Evolutionary conservation across 2,888 invertebrate genomes (phyloP).

Genomic region (Lasioglossum calceatum): DNA sequence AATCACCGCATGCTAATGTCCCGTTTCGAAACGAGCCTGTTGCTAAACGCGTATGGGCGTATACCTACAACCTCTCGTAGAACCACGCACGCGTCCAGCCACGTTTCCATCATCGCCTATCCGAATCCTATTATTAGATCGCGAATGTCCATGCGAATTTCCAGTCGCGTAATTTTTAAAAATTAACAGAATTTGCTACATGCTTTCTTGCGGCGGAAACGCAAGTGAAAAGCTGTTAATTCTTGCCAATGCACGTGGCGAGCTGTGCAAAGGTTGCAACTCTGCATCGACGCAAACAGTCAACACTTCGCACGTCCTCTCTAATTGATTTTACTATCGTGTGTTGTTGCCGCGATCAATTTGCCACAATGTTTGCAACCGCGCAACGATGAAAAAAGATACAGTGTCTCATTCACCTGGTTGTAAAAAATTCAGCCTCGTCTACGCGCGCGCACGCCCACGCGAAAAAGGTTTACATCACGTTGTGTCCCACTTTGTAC

Average conservation of each 20-base stretch:
- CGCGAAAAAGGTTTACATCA: neutral
- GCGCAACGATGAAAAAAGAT: neutral
- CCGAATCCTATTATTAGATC: conserved; percentile 8
- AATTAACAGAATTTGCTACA: neutral
- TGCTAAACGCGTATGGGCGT: conserved; percentile 15
- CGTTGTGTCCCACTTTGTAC: neutral
- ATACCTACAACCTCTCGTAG: neutral
- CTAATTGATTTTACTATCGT: conserved; percentile 1
- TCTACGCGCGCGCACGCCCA: neutral
- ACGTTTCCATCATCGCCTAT: neutral
- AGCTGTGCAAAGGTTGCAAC: neutral
- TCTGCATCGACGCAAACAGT: neutral
- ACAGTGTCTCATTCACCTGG: neutral
- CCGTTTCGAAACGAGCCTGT: conserved; percentile 8
- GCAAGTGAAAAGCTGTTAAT: neutral
- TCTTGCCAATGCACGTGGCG: neutral
- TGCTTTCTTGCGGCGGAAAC: neutral
- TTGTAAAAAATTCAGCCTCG: neutral
- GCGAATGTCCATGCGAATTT: neutral
- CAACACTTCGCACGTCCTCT: neutral
- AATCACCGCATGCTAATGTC: conserved; percentile 71
- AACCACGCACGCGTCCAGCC: neutral
- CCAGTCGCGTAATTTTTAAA: neutral
- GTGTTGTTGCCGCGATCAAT: neutral
- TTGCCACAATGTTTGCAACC: neutral